Base-by-base conservation (phyloP, 1,140 invertebrate species). In the Luehdorfia chinensis region DNA sequence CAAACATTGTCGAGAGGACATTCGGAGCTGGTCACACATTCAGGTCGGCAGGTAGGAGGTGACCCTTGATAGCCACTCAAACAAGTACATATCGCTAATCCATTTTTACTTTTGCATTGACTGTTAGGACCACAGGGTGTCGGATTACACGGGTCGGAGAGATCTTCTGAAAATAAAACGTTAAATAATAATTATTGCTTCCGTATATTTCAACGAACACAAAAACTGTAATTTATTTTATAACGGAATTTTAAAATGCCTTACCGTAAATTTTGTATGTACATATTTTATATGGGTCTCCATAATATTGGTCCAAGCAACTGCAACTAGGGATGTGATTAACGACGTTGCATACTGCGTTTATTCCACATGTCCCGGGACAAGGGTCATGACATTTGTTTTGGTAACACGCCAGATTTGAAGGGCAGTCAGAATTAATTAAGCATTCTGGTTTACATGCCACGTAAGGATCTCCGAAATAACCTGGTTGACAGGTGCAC, bases 401-500 rank as follows among this genome's bases (percentile, higher is more conserved):
- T 53, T 88, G 87, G 7, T 87, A 59, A 55, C 90, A 91, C 4
- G 90, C 89, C 21, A 80, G 50, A 59, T 88, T 83, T 4, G 87
- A 78, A 2, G 87, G 64, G 58, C 90, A 91, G 58, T 91, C 90
- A 2, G 88, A 87, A 61, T 88, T 90, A 30, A 88, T 65, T 49
- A 88, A 67, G 60, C 89, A 91, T 74, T 92, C 91, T 2, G 91
- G 91, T 19, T 87, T 87, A 60, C 90, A 92, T 15, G 70, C 66
- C 36, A 88, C 89, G 59, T 94, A 93, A 0, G 95, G 94, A 80
- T 96, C 94, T 18, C 95, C 95, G 58, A 93, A 91, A 65, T 93
- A 94, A 18, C 92, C 92, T 4, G 90, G 87, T 27, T 92, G 57
- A 68, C 94, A 96, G 39, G 91, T 91, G 66, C 94, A 95, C 50